phyloP scores from a whole-genome alignment of 2,113 vertebrate genomes.

The Alectura lathami region DNA sequence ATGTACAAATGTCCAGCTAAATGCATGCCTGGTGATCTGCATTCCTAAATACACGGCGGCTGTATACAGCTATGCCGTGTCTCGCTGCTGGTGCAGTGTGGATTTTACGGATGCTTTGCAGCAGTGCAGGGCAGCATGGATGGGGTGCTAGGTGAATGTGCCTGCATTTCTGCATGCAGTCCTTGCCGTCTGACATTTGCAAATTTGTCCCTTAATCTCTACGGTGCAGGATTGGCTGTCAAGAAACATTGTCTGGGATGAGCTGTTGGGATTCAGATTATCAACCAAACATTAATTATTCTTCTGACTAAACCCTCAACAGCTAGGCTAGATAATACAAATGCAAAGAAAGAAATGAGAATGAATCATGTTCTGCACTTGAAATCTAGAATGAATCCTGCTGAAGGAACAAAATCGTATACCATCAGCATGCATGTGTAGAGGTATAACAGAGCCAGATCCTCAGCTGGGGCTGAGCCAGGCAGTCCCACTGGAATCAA shows the following conservation, averaged over 20 bases:
- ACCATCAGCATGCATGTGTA: neutral
- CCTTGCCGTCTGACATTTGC: constrained; percentile 3
- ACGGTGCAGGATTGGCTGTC: constrained; percentile 26
- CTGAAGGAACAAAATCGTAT: constrained; percentile 17
- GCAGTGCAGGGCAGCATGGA: neutral
- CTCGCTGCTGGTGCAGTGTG: neutral
- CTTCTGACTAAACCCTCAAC: constrained; percentile 43
- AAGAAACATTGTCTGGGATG: constrained; percentile 54
- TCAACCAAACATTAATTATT: constrained; percentile 65
- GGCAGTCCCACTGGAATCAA: neutral
- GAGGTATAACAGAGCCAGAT: neutral
- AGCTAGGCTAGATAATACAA: constrained; percentile 27
- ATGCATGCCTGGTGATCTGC: neutral
- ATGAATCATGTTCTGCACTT: neutral
- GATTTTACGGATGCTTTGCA: accelerated
- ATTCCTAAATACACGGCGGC: accelerated
- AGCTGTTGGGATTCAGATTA: constrained; percentile 57
- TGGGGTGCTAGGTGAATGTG: accelerated
- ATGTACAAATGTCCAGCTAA: neutral
- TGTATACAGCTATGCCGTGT: accelerated
- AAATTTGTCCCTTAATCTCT: constrained; percentile 27
- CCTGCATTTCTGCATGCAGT: neutral
- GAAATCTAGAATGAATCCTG: constrained; percentile 8
- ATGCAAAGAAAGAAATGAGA: constrained; percentile 9
- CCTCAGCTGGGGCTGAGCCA: neutral